Conservation (phyloP, 2,888 invertebrate species). For the Chromoteleia sp. region DNA sequence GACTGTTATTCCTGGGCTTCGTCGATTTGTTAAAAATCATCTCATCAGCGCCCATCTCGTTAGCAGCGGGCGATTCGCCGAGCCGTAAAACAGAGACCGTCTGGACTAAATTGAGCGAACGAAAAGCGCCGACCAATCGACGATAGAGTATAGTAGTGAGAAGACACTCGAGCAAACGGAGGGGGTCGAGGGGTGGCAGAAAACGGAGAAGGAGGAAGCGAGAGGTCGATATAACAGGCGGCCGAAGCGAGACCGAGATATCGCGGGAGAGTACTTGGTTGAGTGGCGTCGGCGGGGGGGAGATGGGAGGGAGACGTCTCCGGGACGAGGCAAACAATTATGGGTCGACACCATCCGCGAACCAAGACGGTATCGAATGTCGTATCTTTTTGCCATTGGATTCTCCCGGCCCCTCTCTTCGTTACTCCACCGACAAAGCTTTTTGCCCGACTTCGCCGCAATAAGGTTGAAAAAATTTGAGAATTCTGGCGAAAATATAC, state of each 20-base stretch:
- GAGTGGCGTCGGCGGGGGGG: neutral
- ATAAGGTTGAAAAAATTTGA: conserved; percentile 58
- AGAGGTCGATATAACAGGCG: neutral
- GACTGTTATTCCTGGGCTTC: conserved; percentile 54
- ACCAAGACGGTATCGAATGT: conserved; percentile 68
- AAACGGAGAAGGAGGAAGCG: conserved; percentile 30
- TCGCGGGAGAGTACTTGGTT: neutral
- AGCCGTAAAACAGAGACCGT: conserved; percentile 77
- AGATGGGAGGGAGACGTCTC: conserved; percentile 19
- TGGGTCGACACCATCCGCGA: conserved; percentile 72
- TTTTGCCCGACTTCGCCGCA: conserved; percentile 38
- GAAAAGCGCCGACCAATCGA: conserved; percentile 71
- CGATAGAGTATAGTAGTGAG: conserved; percentile 63
- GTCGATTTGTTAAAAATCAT: conserved; percentile 72
- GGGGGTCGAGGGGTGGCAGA: conserved; percentile 52
- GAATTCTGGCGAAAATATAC: conserved; percentile 32
- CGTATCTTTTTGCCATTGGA: conserved; percentile 61
- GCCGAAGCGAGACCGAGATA: conserved; percentile 22
- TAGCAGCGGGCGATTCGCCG: conserved; percentile 73
- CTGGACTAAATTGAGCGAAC: conserved; percentile 77
- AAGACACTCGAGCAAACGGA: conserved; percentile 66
- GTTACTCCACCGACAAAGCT: conserved; percentile 48
- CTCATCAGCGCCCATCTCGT: conserved; percentile 75
- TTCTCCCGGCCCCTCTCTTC: conserved; percentile 43
- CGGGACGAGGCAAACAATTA: conserved; percentile 77